Percentiles rank a stretch among this genome's conserved stretches.
These are phyloP conservation scores for Crematogaster levior DNA, from an alignment of 2,888 invertebrate species.

Conservation along the genomic window DNA sequence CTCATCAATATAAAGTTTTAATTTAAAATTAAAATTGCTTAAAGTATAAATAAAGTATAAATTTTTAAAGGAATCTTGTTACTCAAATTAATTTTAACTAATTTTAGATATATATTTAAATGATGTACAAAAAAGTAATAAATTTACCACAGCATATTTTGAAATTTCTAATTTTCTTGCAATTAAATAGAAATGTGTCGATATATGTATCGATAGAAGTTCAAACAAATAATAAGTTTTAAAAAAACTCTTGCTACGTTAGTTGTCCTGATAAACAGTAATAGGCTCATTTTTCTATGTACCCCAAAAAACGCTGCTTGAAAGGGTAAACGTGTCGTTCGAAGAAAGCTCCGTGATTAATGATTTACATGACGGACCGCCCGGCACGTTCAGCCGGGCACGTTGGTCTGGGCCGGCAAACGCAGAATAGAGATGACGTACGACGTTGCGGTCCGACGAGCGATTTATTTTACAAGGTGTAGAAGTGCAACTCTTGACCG, in stretches of 20 bases:
- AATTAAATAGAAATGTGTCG: neutral
- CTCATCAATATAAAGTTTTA: neutral
- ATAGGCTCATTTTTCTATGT: constrained; percentile 10
- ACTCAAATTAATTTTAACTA: neutral
- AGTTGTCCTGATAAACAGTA: neutral
- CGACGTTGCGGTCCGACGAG: constrained; percentile 68
- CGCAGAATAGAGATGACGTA: constrained; percentile 69
- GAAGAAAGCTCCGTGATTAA: constrained; percentile 73
- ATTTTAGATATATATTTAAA: neutral
- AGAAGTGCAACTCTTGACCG: constrained; percentile 65
- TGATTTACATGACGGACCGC: constrained; percentile 73
- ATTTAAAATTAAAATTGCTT: neutral
- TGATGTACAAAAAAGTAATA: neutral
- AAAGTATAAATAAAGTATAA: neutral
- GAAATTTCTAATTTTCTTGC: neutral
- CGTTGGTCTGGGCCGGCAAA: constrained; percentile 62
- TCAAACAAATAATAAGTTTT: neutral
- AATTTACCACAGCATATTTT: neutral
- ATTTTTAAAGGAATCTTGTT: neutral
- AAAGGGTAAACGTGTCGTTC: constrained; percentile 51
- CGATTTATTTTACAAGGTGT: constrained; percentile 71
- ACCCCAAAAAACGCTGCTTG: neutral
- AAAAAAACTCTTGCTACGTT: neutral
- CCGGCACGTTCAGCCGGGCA: constrained; percentile 61
- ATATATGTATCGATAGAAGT: too few relatives aligned